Evolutionary conservation across 2,888 invertebrate genomes (phyloP).

Genomic region (Calameuta idolon): DNA sequence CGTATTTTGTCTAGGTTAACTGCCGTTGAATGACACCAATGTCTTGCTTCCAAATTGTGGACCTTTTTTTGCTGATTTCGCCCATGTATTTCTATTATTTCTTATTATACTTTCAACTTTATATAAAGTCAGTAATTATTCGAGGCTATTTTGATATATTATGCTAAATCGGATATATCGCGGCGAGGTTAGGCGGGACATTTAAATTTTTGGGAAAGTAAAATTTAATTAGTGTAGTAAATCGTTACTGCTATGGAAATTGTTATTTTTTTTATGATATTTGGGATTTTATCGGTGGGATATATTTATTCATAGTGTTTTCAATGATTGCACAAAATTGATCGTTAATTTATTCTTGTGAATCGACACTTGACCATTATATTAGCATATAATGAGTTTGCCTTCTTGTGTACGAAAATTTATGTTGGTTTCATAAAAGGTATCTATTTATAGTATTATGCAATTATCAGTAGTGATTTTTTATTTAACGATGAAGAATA

Average conservation of each 20-base stretch:
- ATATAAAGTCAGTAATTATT: background rate
- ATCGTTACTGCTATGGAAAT: background rate
- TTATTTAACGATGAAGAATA: too few species aligned
- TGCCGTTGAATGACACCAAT: background rate
- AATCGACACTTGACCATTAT: slow-evolving; percentile 35
- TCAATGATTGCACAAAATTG: slow-evolving; percentile 48
- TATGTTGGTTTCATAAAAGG: slow-evolving; percentile 15
- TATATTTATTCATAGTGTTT: background rate
- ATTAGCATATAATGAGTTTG: slow-evolving; percentile 55
- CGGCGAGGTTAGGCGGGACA: slow-evolving; percentile 41
- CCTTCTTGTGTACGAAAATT: slow-evolving; percentile 23
- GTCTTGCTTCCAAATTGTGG: background rate
- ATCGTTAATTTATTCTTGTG: slow-evolving; percentile 44
- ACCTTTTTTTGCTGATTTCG: background rate
- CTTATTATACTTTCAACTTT: background rate
- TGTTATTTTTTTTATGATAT: background rate
- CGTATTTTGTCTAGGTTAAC: background rate
- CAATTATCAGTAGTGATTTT: too few species aligned
- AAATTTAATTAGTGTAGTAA: slow-evolving; percentile 10
- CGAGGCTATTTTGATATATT: background rate
- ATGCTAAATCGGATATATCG: background rate
- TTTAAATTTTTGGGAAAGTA: slow-evolving; percentile 15
- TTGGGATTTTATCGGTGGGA: background rate
- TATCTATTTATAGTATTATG: background rate
- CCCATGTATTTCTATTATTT: background rate